Percentiles rank a stretch among this genome's conserved stretches.
phyloP scores from a whole-genome alignment of 2,797 vertebrate species.

The Danio tinwini region DNA sequence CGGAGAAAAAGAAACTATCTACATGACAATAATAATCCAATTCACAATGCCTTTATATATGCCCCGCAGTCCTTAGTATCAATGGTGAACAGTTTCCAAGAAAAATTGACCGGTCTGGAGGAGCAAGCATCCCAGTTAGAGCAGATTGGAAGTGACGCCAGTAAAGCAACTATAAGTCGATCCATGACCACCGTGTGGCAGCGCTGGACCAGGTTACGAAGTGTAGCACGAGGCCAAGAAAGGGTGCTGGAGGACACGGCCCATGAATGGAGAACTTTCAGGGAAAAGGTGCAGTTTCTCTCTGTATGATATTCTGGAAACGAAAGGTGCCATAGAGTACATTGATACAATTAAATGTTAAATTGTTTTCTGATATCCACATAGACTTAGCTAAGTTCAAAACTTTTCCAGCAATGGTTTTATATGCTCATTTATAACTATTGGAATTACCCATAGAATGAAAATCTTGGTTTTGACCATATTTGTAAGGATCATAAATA shows the following conservation, averaged over 20 bases:
- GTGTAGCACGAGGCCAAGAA: constrained; percentile 88
- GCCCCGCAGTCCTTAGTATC: constrained; percentile 80
- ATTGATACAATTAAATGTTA: too few species aligned
- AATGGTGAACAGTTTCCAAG: constrained; percentile 83
- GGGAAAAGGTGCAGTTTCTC: constrained; percentile 79
- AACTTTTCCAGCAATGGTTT: too few species aligned
- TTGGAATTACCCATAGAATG: too few species aligned
- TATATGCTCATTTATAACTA: too few species aligned
- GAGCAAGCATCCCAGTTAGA: constrained; percentile 83
- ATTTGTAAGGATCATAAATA: too few species aligned
- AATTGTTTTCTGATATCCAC: too few species aligned
- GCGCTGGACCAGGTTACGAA: constrained; percentile 88
- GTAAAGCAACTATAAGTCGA: constrained; percentile 85
- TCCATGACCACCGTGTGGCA: constrained; percentile 91
- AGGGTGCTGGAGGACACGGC: constrained; percentile 88
- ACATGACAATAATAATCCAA: background rate
- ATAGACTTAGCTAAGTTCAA: too few species aligned
- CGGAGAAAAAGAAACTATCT: background rate
- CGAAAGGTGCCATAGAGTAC: too few species aligned
- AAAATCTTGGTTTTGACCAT: too few species aligned
- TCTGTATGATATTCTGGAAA: background rate
- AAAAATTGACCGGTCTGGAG: constrained; percentile 84
- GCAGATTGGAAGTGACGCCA: constrained; percentile 72
- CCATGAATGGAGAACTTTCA: constrained; percentile 88
- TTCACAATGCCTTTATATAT: constrained; percentile 41